Evolutionary conservation across 2,113 vertebrate species (phyloP).

Genomic region (Gopherus flavomarginatus): DNA sequence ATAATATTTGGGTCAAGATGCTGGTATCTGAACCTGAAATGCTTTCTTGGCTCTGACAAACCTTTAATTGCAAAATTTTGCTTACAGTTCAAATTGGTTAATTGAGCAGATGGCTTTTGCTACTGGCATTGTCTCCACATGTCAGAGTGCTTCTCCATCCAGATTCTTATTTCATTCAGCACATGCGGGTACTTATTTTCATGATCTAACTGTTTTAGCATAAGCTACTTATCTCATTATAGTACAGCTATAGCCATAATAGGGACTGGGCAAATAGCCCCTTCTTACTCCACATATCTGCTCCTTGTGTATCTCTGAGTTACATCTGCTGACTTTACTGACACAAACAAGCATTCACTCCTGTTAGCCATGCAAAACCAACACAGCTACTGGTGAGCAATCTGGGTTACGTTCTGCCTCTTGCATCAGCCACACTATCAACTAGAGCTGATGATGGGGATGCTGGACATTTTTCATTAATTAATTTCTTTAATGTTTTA

Average conservation of each 20-base stretch:
- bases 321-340: conserved; percentile 57
- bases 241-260: conserved; percentile 48
- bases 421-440: conserved; percentile 6
- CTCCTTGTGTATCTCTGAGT: conserved; percentile 65
- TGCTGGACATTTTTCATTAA: background rate
- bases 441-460: conserved; percentile 10
- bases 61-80: conserved; percentile 32
- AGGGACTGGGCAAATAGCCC: conserved; percentile 42
- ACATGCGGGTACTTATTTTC: conserved; percentile 68
- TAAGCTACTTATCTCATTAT: conserved; percentile 63
- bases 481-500: conserved; percentile 37
- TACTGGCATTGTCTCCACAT: conserved; percentile 6
- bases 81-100: conserved; percentile 63
- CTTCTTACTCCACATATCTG: conserved; percentile 58
- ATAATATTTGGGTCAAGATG: background rate
- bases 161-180: conserved; percentile 62
- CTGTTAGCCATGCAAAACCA: conserved; percentile 60
- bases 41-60: conserved; percentile 55
- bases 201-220: conserved; percentile 66
- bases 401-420: conserved; percentile 46
- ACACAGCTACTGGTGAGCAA: conserved; percentile 37
- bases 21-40: background rate
- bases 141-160: conserved; percentile 42
- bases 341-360: conserved; percentile 67
- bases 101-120: conserved; percentile 46